These are phyloP conservation scores for Microtus oregoni DNA, from an alignment of 2,113 vertebrate genomes.

Conservation along the genomic window DNA sequence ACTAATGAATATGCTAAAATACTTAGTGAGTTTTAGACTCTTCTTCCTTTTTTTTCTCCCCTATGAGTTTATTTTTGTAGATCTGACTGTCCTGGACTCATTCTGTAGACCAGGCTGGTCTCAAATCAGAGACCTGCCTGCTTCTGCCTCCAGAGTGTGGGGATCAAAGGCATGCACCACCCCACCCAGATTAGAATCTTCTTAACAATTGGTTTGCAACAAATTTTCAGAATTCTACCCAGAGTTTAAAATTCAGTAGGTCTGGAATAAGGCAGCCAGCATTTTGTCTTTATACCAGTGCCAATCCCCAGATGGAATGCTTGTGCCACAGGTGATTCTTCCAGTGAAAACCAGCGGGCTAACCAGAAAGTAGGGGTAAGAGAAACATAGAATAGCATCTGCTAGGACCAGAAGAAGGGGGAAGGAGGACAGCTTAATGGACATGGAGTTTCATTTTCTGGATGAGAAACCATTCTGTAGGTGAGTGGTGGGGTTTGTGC, in stretches of 20 bases:
- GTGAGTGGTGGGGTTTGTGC: not conserved
- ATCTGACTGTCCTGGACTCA: not conserved
- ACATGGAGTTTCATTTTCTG: not conserved
- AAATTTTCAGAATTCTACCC: not conserved
- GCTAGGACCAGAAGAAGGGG: rapidly evolving
- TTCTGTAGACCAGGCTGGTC: not conserved
- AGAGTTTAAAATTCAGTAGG: not conserved
- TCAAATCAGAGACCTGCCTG: not conserved
- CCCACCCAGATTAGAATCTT: not conserved
- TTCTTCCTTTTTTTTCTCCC: rapidly evolving
- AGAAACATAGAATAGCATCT: not conserved
- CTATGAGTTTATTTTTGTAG: not conserved
- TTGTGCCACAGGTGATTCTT: not conserved
- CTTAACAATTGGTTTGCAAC: not conserved
- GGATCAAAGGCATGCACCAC: not conserved
- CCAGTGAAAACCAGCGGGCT: not conserved
- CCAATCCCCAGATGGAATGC: not conserved
- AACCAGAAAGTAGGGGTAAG: not conserved
- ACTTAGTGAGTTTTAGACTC: not conserved
- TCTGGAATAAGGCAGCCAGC: not conserved
- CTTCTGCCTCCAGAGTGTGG: not conserved
- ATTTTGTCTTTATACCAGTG: not conserved
- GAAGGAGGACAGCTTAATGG: not conserved
- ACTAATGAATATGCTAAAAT: not conserved
- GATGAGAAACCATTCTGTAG: not conserved